Evolutionary conservation across 2,888 invertebrate genomes (phyloP), one percentile per base, ranked within the genome.

Genomic region (Limnephilus rhombicus): DNA sequence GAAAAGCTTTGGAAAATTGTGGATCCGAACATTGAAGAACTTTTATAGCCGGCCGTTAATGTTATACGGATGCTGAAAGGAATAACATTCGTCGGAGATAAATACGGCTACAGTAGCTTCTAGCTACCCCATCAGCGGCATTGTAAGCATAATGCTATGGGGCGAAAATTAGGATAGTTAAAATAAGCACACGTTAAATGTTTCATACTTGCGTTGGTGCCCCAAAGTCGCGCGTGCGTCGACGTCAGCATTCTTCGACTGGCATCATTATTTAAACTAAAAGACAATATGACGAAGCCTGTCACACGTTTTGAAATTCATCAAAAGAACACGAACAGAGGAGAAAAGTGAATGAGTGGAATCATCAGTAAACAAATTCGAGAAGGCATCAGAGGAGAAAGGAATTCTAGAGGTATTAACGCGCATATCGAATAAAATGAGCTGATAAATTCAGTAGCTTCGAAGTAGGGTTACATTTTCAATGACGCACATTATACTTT

Each of bases 1-100:
- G 86, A 86, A 86, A 45, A 29, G 86, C 86, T 86, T 29, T 45
- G 86, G 86, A 86, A 86, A 45, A 86, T 86, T 86, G 86, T 86
- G 45, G 24, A 68, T 68, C 24, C 68, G 24, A 68, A 68, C 68
- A 68, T 68, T 68, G 68, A 68, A 1, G 9, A 68, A 68, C 68
- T 68, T 68, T 68, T 68, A 68, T 68, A 68, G 68, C 68, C 24
- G 68, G 68, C 68, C 68, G 68, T 68, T 68, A 24, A n/a, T 24
- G 68, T 68, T 24, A 68, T 68, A 68, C 68, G n/a, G 9, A 68
- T 24, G 68, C 68, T 68, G 68, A 68, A 68, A 68, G 68, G 24
- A 68, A 68, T 68, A 68, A 68, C 24, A 68, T 68, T 68, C 24
- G 68, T 68, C 68, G 68, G 68, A n/a, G 68, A 68, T 68, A 68